These are phyloP conservation scores for Pentalonia nigronervosa DNA, from an alignment of 1,140 invertebrate species.

Conservation along the genomic window DNA sequence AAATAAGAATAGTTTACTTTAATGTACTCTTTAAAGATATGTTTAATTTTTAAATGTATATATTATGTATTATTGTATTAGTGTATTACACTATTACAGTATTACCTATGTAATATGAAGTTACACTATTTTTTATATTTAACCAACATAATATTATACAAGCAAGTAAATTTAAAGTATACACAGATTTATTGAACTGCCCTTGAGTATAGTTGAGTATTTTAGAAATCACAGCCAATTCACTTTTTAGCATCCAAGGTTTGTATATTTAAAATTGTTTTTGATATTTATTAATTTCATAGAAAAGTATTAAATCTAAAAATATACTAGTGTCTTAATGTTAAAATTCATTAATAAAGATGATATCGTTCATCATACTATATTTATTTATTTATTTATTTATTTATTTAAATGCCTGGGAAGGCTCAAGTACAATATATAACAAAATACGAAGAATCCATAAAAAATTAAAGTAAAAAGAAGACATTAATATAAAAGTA, in stretches of 20 bases:
- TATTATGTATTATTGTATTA: not conserved
- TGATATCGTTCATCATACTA: not conserved
- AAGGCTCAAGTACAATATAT: too few species aligned
- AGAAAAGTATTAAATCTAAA: constrained; percentile 11
- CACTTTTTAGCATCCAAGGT: constrained; percentile 11
- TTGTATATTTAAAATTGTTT: not conserved
- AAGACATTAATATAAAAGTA: too few species aligned
- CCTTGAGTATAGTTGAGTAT: not conserved
- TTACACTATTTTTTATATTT: not conserved
- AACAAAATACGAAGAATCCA: too few species aligned
- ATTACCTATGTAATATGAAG: not conserved
- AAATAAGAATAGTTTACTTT: not conserved
- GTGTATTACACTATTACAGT: not conserved
- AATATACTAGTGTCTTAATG: not conserved
- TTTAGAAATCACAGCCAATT: constrained; percentile 28
- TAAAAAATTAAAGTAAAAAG: too few species aligned
- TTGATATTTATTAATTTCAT: not conserved
- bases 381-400: too few species aligned
- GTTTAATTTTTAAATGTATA: not conserved
- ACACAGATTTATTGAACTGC: not conserved
- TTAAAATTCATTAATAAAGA: not conserved
- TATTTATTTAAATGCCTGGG: too few species aligned
- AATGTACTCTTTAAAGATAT: not conserved
- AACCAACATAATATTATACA: not conserved
- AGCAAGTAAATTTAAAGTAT: not conserved